Conservation (phyloP, 1,140 invertebrate genomes). For the Sarcophaga bullata region DNA sequence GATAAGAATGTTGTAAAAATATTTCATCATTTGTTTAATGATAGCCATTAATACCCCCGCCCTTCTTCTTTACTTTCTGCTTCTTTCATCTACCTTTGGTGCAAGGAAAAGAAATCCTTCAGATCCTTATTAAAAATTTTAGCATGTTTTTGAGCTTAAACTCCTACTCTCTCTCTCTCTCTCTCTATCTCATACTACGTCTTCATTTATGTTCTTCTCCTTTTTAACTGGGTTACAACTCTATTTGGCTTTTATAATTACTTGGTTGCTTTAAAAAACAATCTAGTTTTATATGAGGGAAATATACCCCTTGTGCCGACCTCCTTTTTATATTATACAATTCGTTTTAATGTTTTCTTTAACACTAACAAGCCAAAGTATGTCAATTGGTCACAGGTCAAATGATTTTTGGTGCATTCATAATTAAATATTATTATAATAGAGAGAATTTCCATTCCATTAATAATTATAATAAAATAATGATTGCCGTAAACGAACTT, state of each 20-base stretch:
- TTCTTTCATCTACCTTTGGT: neutral
- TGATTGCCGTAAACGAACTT: neutral
- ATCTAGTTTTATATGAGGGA: neutral
- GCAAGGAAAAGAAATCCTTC: neutral
- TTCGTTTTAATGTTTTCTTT: neutral
- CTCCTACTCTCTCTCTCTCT: neutral
- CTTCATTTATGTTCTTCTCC: no score
- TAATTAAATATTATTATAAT: neutral
- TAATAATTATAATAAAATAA: slow-evolving; percentile 6
- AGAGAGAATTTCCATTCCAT: no score
- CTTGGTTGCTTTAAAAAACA: neutral
- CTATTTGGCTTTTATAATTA: neutral
- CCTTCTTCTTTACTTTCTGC: no score
- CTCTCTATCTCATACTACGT: neutral
- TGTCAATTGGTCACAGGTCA: slow-evolving; percentile 12
- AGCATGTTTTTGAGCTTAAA: slow-evolving; percentile 6
- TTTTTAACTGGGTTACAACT: neutral
- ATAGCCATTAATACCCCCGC: neutral
- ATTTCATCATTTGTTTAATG: slow-evolving; percentile 12
- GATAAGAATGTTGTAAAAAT: neutral
- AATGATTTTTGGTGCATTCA: neutral
- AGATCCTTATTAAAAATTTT: slow-evolving; percentile 1
- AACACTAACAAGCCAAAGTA: slow-evolving; percentile 3
- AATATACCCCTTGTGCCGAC: neutral
- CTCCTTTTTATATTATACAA: neutral